phyloP scores from a whole-genome alignment of 2,797 vertebrate genomes.

The Octomys mimax region DNA sequence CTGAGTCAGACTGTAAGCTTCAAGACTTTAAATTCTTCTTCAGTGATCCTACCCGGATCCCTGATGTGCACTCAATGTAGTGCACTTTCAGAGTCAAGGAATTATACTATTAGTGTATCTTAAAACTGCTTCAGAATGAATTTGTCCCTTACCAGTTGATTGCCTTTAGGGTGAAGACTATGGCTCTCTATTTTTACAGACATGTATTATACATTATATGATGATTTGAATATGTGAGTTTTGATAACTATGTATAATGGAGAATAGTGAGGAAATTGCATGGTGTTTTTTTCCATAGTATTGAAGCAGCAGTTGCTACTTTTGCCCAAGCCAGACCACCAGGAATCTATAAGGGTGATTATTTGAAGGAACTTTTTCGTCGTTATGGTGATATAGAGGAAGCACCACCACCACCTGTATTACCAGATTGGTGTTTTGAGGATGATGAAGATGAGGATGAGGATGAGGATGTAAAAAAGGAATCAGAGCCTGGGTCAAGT shows the following conservation, averaged over 20 bases:
- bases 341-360: conserved; percentile 99
- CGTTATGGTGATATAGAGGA: conserved; percentile 97
- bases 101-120: not conserved
- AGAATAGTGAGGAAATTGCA: conserved; percentile 66
- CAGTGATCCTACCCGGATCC: not conserved
- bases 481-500: conserved; percentile 96
- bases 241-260: conserved; percentile 47
- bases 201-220: not conserved
- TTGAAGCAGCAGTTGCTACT: conserved; percentile 97
- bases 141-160: conserved; percentile 49
- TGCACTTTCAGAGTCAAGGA: conserved; percentile 33
- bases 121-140: conserved; percentile 51
- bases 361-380: conserved; percentile 98
- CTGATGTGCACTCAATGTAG: not conserved
- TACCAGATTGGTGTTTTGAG: conserved; percentile 98
- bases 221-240: conserved; percentile 51
- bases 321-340: conserved; percentile 96
- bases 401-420: conserved; percentile 93
- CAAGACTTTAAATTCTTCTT: conserved; percentile 52
- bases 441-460: conserved; percentile 93
- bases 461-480: conserved; percentile 92
- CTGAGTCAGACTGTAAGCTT: conserved; percentile 40
- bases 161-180: conserved; percentile 35
- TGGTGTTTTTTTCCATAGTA: conserved; percentile 89
- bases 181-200: conserved; percentile 53